Conservation (phyloP, 2,113 vertebrate species). For the Pterocles orientalis region DNA sequence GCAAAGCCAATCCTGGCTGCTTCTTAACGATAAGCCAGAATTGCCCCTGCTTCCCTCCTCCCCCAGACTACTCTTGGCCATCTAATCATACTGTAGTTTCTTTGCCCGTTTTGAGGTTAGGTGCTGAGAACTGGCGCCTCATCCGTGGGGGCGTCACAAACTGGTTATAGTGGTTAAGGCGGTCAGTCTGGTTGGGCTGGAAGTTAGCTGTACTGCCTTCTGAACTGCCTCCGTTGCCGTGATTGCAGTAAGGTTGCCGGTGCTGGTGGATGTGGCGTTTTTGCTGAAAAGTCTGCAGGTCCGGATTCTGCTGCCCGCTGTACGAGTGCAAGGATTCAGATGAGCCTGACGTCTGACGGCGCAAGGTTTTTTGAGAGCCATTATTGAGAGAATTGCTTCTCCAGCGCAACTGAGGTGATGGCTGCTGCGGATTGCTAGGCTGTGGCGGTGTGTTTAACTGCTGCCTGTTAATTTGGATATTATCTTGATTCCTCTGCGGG, state of each 20-base stretch:
- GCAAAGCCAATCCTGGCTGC: background rate
- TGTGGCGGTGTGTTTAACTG: slow-evolving; percentile 17
- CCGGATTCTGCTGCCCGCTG: slow-evolving; percentile 67
- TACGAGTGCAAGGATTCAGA: slow-evolving; percentile 75
- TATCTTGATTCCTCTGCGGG: slow-evolving; percentile 77
- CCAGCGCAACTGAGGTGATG: slow-evolving; percentile 74
- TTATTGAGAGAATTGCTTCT: slow-evolving; percentile 94
- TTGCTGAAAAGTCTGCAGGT: slow-evolving; percentile 77
- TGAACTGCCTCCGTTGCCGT: slow-evolving; percentile 44
- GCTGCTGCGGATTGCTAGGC: slow-evolving; percentile 59
- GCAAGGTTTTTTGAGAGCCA: slow-evolving; percentile 71
- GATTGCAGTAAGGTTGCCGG: slow-evolving; percentile 73
- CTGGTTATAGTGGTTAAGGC: slow-evolving; percentile 73
- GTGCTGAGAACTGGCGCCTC: slow-evolving; percentile 93
- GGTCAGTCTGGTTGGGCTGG: slow-evolving; percentile 75
- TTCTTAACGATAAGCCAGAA: background rate
- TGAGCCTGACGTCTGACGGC: slow-evolving; percentile 74
- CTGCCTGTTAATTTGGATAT: slow-evolving; percentile 81
- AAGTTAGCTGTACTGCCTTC: slow-evolving; percentile 20
- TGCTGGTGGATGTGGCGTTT: slow-evolving; percentile 81
- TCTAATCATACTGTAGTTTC: slow-evolving; percentile 89
- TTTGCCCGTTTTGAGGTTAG: slow-evolving; percentile 91
- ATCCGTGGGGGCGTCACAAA: slow-evolving; percentile 90
- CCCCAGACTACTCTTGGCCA: slow-evolving; percentile 37
- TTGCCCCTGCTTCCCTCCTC: background rate